Conservation (phyloP, 2,888 invertebrate species). For the Ommatoiulus sabulosus region DNA sequence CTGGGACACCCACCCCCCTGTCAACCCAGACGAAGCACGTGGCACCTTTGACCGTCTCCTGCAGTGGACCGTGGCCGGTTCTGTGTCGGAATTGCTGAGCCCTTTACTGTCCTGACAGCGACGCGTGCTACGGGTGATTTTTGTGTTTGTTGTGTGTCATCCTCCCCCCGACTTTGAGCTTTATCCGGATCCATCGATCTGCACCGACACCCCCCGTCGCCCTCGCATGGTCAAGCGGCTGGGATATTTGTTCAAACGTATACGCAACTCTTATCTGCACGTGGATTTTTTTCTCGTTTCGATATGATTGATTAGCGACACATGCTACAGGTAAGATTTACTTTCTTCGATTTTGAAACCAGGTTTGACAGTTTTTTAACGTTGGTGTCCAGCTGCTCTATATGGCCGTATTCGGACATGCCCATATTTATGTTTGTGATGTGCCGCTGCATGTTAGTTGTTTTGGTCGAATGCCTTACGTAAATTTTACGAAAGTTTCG, state of each 20-base stretch:
- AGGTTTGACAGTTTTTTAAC: not conserved
- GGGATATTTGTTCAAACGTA: not conserved
- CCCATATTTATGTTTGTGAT: not conserved
- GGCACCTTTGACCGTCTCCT: not conserved
- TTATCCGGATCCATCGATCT: conserved; percentile 39
- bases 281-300: not conserved
- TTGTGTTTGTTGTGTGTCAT: not conserved
- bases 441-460: not conserved
- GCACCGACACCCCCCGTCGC: not conserved
- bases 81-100: not conserved
- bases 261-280: not conserved
- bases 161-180: not conserved
- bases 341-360: too few species aligned
- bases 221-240: not conserved
- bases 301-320: not conserved
- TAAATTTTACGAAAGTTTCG: not conserved
- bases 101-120: not conserved
- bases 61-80: not conserved
- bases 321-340: conserved; percentile 9
- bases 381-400: not conserved
- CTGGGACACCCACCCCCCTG: not conserved
- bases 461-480: not conserved
- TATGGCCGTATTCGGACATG: too few species aligned
- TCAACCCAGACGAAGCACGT: not conserved
- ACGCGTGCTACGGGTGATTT: not conserved